A percentile compares a stretch with the other conserved stretches of the same genome.
These are phyloP conservation scores for Pomatorhinus ruficollis DNA, from an alignment of 2,113 vertebrate genomes.

Conservation along the genomic window DNA sequence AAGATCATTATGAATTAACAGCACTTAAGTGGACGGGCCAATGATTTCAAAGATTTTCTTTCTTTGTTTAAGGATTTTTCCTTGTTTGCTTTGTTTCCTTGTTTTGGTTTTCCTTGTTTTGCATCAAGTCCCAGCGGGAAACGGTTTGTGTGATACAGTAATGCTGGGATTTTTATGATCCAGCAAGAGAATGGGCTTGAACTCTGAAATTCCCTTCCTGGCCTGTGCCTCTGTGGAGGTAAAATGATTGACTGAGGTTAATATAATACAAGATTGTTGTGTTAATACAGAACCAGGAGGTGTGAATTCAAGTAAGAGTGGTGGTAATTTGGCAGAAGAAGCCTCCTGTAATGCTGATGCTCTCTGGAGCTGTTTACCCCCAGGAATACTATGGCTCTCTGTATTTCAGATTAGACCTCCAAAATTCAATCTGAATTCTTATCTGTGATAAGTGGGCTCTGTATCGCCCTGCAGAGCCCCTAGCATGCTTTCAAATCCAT, in stretches of 20 bases:
- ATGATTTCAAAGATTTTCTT: background rate
- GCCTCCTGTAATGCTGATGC: background rate
- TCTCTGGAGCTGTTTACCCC: background rate
- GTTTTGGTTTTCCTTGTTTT: background rate
- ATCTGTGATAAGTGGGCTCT: background rate
- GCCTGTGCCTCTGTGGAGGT: background rate
- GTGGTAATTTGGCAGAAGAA: background rate
- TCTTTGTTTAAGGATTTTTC: conserved; percentile 3
- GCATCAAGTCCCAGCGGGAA: background rate
- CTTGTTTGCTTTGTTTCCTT: background rate
- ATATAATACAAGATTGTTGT: background rate
- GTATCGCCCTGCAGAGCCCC: background rate
- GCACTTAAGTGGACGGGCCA: background rate
- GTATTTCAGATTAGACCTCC: background rate
- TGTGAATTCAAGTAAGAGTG: background rate
- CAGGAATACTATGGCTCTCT: background rate
- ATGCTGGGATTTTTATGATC: background rate
- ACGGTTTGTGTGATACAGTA: background rate
- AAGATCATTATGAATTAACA: background rate
- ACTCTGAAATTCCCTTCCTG: background rate
- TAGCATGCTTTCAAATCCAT: background rate
- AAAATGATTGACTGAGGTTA: background rate
- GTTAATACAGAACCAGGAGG: background rate
- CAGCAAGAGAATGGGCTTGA: background rate
- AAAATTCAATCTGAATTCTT: conserved; percentile 16